Conservation (phyloP, 2,113 vertebrate species). For the Aegotheles bennettii region DNA sequence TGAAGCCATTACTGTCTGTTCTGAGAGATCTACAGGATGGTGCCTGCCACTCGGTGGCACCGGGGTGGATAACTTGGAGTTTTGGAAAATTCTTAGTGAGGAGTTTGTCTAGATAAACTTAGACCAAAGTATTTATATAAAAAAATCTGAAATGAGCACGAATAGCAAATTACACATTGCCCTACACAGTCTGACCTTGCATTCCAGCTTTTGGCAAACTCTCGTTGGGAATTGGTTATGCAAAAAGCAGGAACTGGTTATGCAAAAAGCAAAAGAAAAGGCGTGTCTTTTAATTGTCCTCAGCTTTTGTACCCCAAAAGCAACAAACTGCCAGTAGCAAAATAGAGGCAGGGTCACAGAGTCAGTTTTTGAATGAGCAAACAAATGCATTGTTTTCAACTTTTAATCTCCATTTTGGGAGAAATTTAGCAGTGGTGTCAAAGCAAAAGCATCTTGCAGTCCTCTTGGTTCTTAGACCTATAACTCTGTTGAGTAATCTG, state of each 20-base stretch:
- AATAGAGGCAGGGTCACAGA: background rate
- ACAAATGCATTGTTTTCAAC: background rate
- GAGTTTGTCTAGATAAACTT: background rate
- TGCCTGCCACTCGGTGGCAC: background rate
- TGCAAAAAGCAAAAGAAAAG: background rate
- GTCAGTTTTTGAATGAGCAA: background rate
- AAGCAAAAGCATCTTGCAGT: conserved; percentile 53
- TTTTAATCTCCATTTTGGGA: background rate
- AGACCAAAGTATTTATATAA: background rate
- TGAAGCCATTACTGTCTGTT: background rate
- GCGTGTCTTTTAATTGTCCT: background rate
- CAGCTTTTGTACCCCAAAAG: background rate
- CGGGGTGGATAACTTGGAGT: background rate
- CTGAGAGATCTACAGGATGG: background rate
- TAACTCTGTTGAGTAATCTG: background rate
- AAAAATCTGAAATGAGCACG: background rate
- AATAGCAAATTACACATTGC: background rate
- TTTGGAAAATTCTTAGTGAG: background rate
- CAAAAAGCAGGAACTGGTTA: background rate
- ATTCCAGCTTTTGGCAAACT: background rate
- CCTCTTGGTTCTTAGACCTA: background rate
- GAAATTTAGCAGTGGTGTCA: background rate
- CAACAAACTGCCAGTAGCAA: background rate
- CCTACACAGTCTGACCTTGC: background rate
- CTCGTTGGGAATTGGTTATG: background rate